Evolutionary conservation across 1,140 invertebrate genomes (phyloP), one percentile per base, ranked within the genome.

Genomic region (Conopomorpha cramerella): DNA sequence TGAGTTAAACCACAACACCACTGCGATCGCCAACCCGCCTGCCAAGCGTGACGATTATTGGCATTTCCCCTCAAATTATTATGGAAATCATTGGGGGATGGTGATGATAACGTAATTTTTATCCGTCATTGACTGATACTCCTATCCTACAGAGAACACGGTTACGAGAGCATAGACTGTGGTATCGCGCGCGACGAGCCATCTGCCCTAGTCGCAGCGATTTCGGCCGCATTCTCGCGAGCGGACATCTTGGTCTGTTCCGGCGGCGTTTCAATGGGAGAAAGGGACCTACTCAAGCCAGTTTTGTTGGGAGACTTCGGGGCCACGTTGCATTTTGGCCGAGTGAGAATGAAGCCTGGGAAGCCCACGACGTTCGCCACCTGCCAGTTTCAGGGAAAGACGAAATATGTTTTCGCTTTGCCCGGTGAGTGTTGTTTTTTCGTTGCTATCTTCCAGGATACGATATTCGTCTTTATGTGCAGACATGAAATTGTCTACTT

Each of bases 241-340:
- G 81, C 83, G 2, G 91, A 95, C 73, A 67, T 97, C 19, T 62
- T 98, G 8, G 86, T 98, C 1, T 92, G 92, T 11, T 90, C 90
- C 34, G 96, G 96, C 1, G 93, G 96, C 6, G 95, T 98, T 0
- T 98, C 96, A 0, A 99, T 99, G 96, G 96, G 96, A 1, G 95
- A 99, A 60, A 89, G 85, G 74, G 95, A 99, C 71, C 81, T 94
- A 25, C 63, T 99, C 2, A 96, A 97, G 67, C 83, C 87, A 18
- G 88, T 96, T 3, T 65, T 96, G 1, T 53, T 81, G 23, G 55
- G 85, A 42, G 83, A 92, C 55, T 88, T 98, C 28, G 64, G 82
- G 0, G 93, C 93, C 1, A 80, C 76, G 1, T 83, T 99, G 36
- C 90, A 95, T 64, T 98, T 98, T 72, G 96, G 88, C 8, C 79